A percentile compares a stretch with the other conserved stretches of the same genome.
phyloP scores from a whole-genome alignment of 2,113 vertebrate species.

The Aix galericulata region DNA sequence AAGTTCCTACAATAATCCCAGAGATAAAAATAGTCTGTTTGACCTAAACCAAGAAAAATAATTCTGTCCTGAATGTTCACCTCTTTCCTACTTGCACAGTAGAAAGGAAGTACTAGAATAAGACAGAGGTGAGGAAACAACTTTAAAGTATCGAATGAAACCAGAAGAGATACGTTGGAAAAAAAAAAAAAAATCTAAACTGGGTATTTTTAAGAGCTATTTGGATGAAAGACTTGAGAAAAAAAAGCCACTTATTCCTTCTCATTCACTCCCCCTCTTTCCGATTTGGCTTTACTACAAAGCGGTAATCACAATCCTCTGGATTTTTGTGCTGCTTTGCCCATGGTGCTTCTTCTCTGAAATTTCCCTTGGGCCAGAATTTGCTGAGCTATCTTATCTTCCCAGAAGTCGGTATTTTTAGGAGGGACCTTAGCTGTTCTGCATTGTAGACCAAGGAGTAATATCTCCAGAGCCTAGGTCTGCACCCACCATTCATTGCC shows the following conservation, averaged over 20 bases:
- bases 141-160: background rate
- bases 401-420: background rate
- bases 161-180: background rate
- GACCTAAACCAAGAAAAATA: background rate
- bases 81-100: background rate
- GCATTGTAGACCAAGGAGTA: background rate
- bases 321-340: conserved; percentile 24
- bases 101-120: background rate
- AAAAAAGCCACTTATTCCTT: conserved; percentile 10
- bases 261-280: conserved; percentile 4
- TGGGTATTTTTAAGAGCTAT: background rate
- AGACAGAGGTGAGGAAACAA: background rate
- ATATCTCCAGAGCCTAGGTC: background rate
- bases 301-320: conserved; percentile 20
- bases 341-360: conserved; percentile 4
- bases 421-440: background rate
- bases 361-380: conserved; percentile 42
- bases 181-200: background rate
- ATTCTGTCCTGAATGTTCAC: background rate
- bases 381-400: conserved; percentile 39
- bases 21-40: background rate
- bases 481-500: background rate
- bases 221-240: conserved; percentile 18
- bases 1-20: background rate
- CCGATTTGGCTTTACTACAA: conserved; percentile 44